These are phyloP conservation scores for Mizuhopecten yessoensis DNA, from an alignment of 1,140 invertebrate species.

Conservation along the genomic window DNA sequence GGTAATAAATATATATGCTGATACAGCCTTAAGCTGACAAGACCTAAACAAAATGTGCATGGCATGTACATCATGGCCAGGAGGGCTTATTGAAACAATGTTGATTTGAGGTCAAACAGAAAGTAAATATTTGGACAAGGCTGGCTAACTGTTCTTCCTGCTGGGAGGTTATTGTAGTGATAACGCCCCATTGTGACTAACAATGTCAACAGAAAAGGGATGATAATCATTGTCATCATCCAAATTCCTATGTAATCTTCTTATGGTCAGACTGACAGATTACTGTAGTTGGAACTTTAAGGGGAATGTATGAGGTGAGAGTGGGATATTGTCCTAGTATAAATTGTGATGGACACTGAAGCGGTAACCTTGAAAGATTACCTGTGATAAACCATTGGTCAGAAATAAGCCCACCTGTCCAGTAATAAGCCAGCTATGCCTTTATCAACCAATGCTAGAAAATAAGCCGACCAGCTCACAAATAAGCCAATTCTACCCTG, in stretches of 20 bases:
- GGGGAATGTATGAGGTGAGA: neutral
- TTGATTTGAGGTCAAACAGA: slow-evolving; percentile 27
- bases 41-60: neutral
- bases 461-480: too few species aligned
- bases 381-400: too few species aligned
- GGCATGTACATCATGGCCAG: neutral
- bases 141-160: slow-evolving; percentile 10
- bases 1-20: too few species aligned
- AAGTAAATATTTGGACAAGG: slow-evolving; percentile 2
- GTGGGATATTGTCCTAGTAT: neutral
- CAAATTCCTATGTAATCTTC: neutral
- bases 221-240: neutral
- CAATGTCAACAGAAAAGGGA: neutral
- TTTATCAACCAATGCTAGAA: too few species aligned
- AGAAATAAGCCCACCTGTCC: too few species aligned
- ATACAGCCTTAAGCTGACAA: too few species aligned
- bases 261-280: neutral
- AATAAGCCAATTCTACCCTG: too few species aligned
- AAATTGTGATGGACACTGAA: neutral
- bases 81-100: slow-evolving; percentile 1
- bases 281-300: neutral
- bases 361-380: neutral
- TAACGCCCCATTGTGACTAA: neutral
- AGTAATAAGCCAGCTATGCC: too few species aligned
- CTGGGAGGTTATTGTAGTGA: neutral